Evolutionary conservation across 2,113 vertebrate genomes (phyloP), one percentile per base, ranked within the genome.

Genomic region (Plectropomus leopardus): DNA sequence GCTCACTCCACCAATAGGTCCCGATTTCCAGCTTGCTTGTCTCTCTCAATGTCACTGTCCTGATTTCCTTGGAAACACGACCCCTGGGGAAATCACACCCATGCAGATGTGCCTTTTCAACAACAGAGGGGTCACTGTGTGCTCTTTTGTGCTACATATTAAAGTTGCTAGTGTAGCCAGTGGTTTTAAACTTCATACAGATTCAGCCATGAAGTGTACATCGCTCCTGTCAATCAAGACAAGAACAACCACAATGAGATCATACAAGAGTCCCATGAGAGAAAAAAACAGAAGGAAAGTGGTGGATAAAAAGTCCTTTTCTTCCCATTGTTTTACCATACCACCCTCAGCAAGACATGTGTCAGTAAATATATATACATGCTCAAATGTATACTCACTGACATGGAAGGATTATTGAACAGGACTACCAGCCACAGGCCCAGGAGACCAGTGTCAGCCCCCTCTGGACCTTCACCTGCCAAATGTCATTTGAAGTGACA

Each of bases 31-130:
- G 68, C 81, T 44, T 54, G 59, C 75, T 70, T 83, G 60, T 86
- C 76, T 74, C 68, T 72, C 58, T 66, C 69, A 80, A 59, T 83
- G 69, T 76, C 51, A 63, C 47, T 54, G 36, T 77, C 26, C 55
- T 59, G 66, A 78, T 86, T 74, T 86, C 57, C 66, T 83, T 55
- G 32, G 74, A 77, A 63, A 86, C 71, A 48, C 14, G 15, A 8
- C 42, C 44, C 65, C 57, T 0, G 21, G 79, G 84, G 80, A 88
- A 90, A 91, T 90, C 71, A 55, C 66, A 72, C 30, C 7, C 42
- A 72, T 61, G 64, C 76, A 90, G 83, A 91, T 88, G 76, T 78
- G 68, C 15, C 78, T 78, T 78, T 83, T 72, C 51, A 64, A 61
- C 58, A 64, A 47, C 64, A 57, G 51, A 53, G 57, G 61, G 40